phyloP scores from a whole-genome alignment of 2,888 invertebrate genomes.

The Sceliomorpha sp. region DNA sequence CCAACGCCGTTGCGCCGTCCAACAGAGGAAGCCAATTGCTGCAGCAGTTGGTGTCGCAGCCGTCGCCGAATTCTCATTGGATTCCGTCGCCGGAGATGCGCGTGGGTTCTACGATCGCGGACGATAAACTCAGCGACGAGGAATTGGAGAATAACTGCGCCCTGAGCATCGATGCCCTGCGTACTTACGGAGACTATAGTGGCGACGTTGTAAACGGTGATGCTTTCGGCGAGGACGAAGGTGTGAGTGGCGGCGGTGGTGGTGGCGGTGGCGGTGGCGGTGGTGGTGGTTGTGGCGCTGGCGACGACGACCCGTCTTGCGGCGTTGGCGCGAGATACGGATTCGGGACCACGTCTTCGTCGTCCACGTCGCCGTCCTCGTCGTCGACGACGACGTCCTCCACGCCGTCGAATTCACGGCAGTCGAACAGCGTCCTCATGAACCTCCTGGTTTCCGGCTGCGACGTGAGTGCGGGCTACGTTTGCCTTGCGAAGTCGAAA shows the following conservation, averaged over 20 bases:
- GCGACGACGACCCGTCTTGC: too few species aligned
- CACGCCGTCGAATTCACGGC: slow-evolving; percentile 71
- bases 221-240: slow-evolving; percentile 25
- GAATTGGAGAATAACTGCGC: slow-evolving; percentile 19
- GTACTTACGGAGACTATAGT: slow-evolving; percentile 25
- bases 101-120: too few species aligned
- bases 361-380: too few species aligned
- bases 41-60: slow-evolving; percentile 83
- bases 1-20: slow-evolving; percentile 12
- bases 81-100: slow-evolving; percentile 34
- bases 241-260: slow-evolving; percentile 25
- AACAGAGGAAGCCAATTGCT: slow-evolving; percentile 79
- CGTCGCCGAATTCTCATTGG: slow-evolving; percentile 34
- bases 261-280: slow-evolving; percentile 44
- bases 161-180: slow-evolving; percentile 18
- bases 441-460: slow-evolving; percentile 97
- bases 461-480: slow-evolving; percentile 95
- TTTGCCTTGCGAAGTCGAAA: slow-evolving; percentile 86
- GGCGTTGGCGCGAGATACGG: not conserved
- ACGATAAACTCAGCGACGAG: slow-evolving; percentile 22
- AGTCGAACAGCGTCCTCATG: slow-evolving; percentile 92
- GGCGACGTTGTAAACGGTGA: slow-evolving; percentile 47
- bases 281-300: slow-evolving; percentile 24
- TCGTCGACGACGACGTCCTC: slow-evolving; percentile 21
- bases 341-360: too few species aligned